A percentile compares a stretch with the other conserved stretches of the same genome.
These are phyloP conservation scores for Electrophaes corylata DNA, from an alignment of 2,888 invertebrate species.

Conservation along the genomic window DNA sequence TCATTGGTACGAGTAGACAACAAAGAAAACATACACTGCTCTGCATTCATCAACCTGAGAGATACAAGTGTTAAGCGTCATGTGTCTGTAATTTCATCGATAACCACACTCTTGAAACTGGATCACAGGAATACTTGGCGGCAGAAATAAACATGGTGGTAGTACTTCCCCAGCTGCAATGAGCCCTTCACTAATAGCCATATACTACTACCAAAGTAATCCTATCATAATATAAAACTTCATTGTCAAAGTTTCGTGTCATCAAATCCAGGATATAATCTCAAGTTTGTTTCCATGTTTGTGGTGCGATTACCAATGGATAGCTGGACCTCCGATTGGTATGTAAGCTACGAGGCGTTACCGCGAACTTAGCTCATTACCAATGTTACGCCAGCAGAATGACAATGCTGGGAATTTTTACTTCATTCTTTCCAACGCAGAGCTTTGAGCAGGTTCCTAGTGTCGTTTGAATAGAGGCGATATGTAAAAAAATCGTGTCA, in stretches of 20 bases:
- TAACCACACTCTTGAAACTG: no score
- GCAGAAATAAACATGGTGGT: no score
- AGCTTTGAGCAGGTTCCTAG: not conserved
- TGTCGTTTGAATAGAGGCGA: conserved; percentile 9
- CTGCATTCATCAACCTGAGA: no score
- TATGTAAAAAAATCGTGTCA: not conserved
- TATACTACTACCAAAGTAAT: no score
- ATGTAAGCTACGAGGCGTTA: conserved; percentile 81
- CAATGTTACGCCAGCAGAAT: conserved; percentile 71
- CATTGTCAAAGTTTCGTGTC: not conserved
- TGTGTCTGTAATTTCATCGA: no score
- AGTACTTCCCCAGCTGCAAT: no score
- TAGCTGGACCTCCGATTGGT: conserved; percentile 69
- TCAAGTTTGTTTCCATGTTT: conserved; percentile 69
- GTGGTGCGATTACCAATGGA: conserved; percentile 72
- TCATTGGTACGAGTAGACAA: no score
- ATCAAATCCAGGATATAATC: conserved; percentile 53
- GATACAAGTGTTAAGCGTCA: no score
- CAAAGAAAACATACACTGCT: no score
- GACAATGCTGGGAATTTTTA: conserved; percentile 79
- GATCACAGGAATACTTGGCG: no score
- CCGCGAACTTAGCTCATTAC: conserved; percentile 83
- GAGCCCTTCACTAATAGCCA: no score
- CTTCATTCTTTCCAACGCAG: conserved; percentile 62
- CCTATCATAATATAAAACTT: not conserved